phyloP scores from a whole-genome alignment of 2,113 vertebrate genomes.

The Poicephalus meyeri region DNA sequence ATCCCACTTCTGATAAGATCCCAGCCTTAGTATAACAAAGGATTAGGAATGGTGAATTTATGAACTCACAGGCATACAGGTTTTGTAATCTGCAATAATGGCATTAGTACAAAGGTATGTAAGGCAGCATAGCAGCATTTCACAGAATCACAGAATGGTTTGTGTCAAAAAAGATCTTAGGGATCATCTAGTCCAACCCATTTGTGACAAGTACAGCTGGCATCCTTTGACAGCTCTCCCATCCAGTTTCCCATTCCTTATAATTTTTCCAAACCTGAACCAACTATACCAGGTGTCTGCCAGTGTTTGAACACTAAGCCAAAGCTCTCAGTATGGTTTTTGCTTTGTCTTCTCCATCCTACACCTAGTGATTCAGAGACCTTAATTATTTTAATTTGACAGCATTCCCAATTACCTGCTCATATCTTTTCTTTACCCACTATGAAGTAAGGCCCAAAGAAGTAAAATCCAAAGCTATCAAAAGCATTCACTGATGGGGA shows the following conservation, averaged over 20 bases:
- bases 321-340: neutral
- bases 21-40: neutral
- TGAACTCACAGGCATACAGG: neutral
- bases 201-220: neutral
- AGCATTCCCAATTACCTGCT: neutral
- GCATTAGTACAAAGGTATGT: accelerated
- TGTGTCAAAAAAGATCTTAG: neutral
- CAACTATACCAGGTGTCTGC: neutral
- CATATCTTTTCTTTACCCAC: neutral
- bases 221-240: neutral
- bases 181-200: neutral
- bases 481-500: neutral
- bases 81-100: neutral
- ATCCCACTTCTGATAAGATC: neutral
- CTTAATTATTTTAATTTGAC: neutral
- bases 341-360: neutral
- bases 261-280: neutral
- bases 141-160: neutral
- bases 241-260: neutral
- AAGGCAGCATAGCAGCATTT: neutral
- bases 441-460: neutral
- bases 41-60: neutral
- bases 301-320: neutral
- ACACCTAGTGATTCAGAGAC: neutral
- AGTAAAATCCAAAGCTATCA: neutral